phyloP scores from a whole-genome alignment of 2,888 invertebrate genomes.

The Erebia epiphron region DNA sequence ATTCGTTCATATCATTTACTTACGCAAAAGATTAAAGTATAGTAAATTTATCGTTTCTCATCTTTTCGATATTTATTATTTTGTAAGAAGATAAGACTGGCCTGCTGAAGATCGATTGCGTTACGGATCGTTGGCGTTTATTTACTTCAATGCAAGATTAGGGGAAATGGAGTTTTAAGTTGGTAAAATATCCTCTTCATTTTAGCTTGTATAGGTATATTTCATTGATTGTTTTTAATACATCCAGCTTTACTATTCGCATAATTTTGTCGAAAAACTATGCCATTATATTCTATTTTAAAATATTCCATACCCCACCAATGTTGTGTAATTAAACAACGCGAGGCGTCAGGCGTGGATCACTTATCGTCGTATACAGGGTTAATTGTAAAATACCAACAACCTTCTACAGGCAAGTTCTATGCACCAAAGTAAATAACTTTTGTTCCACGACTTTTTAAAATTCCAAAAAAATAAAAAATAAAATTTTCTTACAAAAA shows the following conservation, averaged over 20 bases:
- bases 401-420: no score
- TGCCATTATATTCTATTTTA: slow-evolving; percentile 12
- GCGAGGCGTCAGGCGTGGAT: slow-evolving; percentile 54
- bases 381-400: no score
- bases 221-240: no score
- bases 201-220: neutral
- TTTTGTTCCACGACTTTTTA: no score
- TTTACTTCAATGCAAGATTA: slow-evolving; percentile 2
- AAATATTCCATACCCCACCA: slow-evolving; percentile 29
- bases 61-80: slow-evolving; percentile 3
- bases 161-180: slow-evolving; percentile 1
- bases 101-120: slow-evolving; percentile 8
- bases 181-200: neutral
- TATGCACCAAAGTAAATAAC: no score
- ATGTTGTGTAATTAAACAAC: slow-evolving; percentile 57
- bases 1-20: neutral
- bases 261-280: neutral
- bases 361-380: no score
- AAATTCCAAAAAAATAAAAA: no score
- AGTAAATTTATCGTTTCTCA: neutral
- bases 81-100: slow-evolving; percentile 8
- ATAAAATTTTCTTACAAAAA: no score
- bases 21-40: neutral
- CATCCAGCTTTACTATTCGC: no score
- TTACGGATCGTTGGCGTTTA: slow-evolving; percentile 13